Base-by-base conservation (phyloP, 2,797 vertebrate genomes). In the Rhinoraja longicauda region DNA sequence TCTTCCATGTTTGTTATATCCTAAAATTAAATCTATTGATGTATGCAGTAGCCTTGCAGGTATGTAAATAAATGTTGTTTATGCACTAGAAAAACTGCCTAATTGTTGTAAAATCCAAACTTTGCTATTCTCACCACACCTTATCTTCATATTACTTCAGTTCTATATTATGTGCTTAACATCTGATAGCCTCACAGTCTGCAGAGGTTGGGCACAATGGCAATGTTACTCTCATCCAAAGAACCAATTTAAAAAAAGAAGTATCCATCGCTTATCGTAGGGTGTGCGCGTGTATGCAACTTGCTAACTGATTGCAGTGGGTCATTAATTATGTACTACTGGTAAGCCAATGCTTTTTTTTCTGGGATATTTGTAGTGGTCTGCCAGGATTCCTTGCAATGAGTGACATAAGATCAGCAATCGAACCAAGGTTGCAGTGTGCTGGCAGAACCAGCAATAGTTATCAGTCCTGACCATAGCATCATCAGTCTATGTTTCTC, bases 361-460 rank as follows among this genome's bases (percentile, higher is more conserved):
- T 76, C 75, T 76, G 29, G 26, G 10, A 76, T 76, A 13, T 76
- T 12, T 79, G 77, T 39, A 39, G 32, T 6, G 21, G 79, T 79
- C 32, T 79, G 96, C 95, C 0, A 98, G 95, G 19, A 96, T 96
- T 82, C 97, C 96, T 93, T 96, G 96, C 8, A 97, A 95, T 32
- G 96, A 95, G 59, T 95, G 95, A 93, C 96, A 95, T 94, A 98
- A 98, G 3, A 96, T 95, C 94, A 96, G 96, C 0, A 97, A 96
- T 93, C 96, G 96, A 92, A 96, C 96, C 90, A 97, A 97, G 93
- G 95, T 97, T 39, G 90, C 3, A 98, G 94, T 75, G 96, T 95
- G 90, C 96, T 96, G 15, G 98, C 95, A 93, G 98, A 98, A 0
- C 95, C 95, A 17, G 96, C 97, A 17, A 97, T 97, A 19, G 97